These are phyloP conservation scores for Ceuthmochares aereus DNA, from an alignment of 2,113 vertebrate genomes.

Conservation along the genomic window DNA sequence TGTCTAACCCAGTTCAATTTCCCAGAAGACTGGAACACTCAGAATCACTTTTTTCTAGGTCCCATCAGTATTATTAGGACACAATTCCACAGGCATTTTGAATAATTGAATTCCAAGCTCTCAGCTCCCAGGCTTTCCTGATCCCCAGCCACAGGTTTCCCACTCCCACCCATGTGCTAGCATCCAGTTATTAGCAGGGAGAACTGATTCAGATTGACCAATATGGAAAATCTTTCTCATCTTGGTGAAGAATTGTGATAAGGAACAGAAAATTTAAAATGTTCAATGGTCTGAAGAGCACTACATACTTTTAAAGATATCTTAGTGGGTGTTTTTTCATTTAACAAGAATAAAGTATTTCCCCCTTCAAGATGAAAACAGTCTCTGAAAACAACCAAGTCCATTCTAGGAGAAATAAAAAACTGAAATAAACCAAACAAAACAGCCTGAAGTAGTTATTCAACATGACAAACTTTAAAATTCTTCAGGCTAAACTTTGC, in stretches of 20 bases:
- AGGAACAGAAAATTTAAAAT: not conserved
- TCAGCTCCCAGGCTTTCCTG: not conserved
- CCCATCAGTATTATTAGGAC: not conserved
- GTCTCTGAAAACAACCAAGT: not conserved
- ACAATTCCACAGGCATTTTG: not conserved
- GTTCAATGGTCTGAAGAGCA: not conserved
- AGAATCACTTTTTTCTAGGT: not conserved
- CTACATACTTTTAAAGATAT: not conserved
- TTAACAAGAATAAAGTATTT: not conserved
- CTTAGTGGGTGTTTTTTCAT: not conserved
- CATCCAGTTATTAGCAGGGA: not conserved
- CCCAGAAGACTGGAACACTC: not conserved
- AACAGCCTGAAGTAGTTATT: not conserved
- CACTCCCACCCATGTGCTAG: not conserved
- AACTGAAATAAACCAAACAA: not conserved
- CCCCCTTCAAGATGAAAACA: not conserved
- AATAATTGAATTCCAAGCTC: not conserved
- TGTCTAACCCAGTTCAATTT: not conserved
- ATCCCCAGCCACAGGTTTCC: not conserved
- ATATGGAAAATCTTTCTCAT: not conserved
- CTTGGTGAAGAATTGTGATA: not conserved
- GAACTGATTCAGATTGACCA: not conserved
- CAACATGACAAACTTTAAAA: not conserved
- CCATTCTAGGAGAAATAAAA: not conserved
- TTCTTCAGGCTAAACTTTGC: too few relatives aligned